Evolutionary conservation across 2,888 invertebrate species (phyloP), one percentile per base, ranked within the genome.

Genomic region (Phalangium opilio): DNA sequence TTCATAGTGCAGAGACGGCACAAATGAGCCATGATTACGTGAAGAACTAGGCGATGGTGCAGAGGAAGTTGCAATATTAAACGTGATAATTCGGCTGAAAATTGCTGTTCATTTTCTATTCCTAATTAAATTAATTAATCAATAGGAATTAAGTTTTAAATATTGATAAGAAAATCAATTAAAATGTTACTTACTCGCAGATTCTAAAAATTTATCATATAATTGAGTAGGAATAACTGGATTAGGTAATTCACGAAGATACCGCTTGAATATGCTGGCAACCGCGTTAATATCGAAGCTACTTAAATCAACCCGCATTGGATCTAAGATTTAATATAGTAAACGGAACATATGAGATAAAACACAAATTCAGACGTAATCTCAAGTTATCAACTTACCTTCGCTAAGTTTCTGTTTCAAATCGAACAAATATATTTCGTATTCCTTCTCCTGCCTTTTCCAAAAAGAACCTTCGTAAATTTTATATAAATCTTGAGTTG

Each of bases 171-270:
- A n/a, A n/a, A n/a, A n/a, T n/a, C n/a, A 47, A 19, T 34, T 15
- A 20, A 42, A 21, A 27, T 32, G 14, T 47, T 19, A 62, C 66
- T 63, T 58, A 67, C 68, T 63, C 35, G 68, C 63, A 45, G 66
- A 64, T 47, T 67, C 75, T 49, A 82, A 70, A 63, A 82, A 81
- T 55, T 71, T 70, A 57, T 78, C 77, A 63, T 83, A 83, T 71
- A 75, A 76, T 61, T 75, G 75, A 33, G 79, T 77, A 19, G 81
- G 82, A 56, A 83, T 78, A 45, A 83, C 70, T 3, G 82, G 79
- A 63, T 82, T 80, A 1, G 80, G 80, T 53, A 83, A 65, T 62
- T 83, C 81, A 41, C 79, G 65, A 38, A 83, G 67, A 63, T 77
- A 82, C 62, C 78, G 78, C 61, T 82, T 81, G 49, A 83, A 65